Evolutionary conservation across 2,888 invertebrate genomes (phyloP).

Genomic region (Salticus scenicus): DNA sequence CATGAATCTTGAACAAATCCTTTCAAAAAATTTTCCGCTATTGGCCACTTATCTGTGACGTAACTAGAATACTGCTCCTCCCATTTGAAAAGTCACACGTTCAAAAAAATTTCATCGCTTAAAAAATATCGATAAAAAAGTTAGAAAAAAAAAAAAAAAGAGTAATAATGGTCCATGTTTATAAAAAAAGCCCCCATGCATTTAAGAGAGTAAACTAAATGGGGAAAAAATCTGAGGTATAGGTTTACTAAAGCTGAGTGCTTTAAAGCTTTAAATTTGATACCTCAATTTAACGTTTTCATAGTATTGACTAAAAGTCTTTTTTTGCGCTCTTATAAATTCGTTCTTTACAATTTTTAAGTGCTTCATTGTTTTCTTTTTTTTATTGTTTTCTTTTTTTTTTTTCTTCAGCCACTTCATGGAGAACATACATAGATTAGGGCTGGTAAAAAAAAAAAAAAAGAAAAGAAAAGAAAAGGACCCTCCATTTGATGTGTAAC

Average conservation of each 20-base stretch:
- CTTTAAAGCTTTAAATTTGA: constrained; percentile 55
- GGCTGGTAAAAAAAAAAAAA: background rate
- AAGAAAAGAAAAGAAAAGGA: no score
- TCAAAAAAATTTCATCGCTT: constrained; percentile 25
- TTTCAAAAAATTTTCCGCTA: no score
- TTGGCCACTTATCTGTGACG: background rate
- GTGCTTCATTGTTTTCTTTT: constrained; percentile 6
- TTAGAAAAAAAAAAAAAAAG: constrained; percentile 41
- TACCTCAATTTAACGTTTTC: constrained; percentile 38
- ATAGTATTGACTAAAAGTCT: constrained; percentile 16
- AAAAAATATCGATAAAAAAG: background rate
- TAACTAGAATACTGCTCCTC: background rate
- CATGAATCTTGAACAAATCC: no score
- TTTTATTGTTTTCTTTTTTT: background rate
- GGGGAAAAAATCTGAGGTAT: constrained; percentile 26
- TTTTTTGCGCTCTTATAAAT: background rate
- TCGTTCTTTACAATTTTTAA: constrained; percentile 26
- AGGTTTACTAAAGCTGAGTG: constrained; percentile 58
- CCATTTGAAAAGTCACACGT: constrained; percentile 49
- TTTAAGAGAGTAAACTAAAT: constrained; percentile 64
- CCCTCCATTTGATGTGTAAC: constrained; percentile 9
- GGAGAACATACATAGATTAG: constrained; percentile 7
- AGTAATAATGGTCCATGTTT: constrained; percentile 32
- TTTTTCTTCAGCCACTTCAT: background rate
- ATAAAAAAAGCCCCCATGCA: constrained; percentile 56